Evolutionary conservation across 2,113 vertebrate species (phyloP).

Genomic region (Rhadina sibilatrix): DNA sequence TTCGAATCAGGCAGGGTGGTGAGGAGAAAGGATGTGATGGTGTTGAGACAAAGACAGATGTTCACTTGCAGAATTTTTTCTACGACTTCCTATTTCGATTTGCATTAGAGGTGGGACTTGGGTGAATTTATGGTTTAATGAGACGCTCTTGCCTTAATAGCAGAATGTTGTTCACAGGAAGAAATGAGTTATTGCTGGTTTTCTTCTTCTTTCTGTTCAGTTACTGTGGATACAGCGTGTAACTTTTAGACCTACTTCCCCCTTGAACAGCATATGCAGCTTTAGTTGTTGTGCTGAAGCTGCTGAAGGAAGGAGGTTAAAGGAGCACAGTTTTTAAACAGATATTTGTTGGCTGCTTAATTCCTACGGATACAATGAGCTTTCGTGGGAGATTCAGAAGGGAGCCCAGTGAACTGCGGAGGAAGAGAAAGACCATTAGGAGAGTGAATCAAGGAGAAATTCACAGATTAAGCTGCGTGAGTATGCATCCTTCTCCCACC

Average conservation of each 20-base stretch:
- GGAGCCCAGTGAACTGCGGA: conserved; percentile 86
- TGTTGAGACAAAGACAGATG: neutral
- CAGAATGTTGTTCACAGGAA: conserved; percentile 69
- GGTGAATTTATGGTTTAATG: conserved; percentile 16
- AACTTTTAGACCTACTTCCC: conserved; percentile 71
- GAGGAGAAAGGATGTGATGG: neutral
- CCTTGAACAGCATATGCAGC: conserved; percentile 20
- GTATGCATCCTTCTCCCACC: conserved; percentile 71
- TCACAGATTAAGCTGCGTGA: conserved; percentile 86
- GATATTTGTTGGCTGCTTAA: conserved; percentile 17
- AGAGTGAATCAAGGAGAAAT: conserved; percentile 79
- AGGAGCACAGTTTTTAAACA: neutral
- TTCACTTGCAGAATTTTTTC: neutral
- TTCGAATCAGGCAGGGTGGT: neutral
- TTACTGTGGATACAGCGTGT: conserved; percentile 49
- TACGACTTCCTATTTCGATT: conserved; percentile 41
- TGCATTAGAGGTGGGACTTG: neutral
- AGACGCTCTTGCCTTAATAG: conserved; percentile 12
- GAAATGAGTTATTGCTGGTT: conserved; percentile 67
- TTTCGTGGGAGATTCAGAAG: conserved; percentile 82
- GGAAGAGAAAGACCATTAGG: conserved; percentile 76
- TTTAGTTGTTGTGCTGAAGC: conserved; percentile 44
- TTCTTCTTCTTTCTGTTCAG: conserved; percentile 73
- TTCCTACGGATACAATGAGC: conserved; percentile 80
- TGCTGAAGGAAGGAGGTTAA: conserved; percentile 24